Base-by-base conservation (phyloP, 2,888 invertebrate species). In the Aricia artaxerxes region DNA sequence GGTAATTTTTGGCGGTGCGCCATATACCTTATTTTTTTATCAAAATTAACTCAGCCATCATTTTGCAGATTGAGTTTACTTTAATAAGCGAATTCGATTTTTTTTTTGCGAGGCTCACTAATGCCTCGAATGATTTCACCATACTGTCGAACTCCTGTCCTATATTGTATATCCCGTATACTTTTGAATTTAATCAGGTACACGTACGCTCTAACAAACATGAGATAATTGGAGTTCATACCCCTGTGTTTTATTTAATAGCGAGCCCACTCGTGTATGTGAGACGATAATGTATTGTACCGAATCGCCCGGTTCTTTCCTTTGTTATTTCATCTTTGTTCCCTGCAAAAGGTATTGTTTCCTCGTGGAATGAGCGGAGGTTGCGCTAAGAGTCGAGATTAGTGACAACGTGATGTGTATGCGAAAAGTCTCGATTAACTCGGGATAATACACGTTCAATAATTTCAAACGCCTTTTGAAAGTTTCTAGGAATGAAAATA, bases 381-480 rank as follows among this genome's bases (percentile, higher is more conserved):
- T 92, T 93, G 91, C 89, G 90, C 89, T 91, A 91, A 92, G 90
- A 93, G 91, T 89, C 87, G 88, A 91, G 91, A 92, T 93, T 92
- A 92, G 89, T 88, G 91, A 91, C 90, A 90, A 92, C 91, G 92
- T 92, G 92, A 92, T 87, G 87, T 88, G 91, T 88, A 86, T 90
- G 86, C 87, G 78, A 80, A 80, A 80, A 78, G 75, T 40, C 73
- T 73, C 78, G 61, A 78, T 81, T 61, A 73, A 80, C 79, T 78
- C 40, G 38, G 44, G 60, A 78, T 73, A 78, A 60, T 73, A 31
- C 60, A 35, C 13, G 35, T 69, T 69, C 16, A 69, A 69, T 69
- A 69, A 69, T 38, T 69, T 69, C 11, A 13, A 69, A 69, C 69
- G 38, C 69, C 69, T 38, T 64, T 69, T 16, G 16, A 69, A 69